Base-by-base conservation (phyloP, 2,113 vertebrate species). In the Pelecanus crispus region DNA sequence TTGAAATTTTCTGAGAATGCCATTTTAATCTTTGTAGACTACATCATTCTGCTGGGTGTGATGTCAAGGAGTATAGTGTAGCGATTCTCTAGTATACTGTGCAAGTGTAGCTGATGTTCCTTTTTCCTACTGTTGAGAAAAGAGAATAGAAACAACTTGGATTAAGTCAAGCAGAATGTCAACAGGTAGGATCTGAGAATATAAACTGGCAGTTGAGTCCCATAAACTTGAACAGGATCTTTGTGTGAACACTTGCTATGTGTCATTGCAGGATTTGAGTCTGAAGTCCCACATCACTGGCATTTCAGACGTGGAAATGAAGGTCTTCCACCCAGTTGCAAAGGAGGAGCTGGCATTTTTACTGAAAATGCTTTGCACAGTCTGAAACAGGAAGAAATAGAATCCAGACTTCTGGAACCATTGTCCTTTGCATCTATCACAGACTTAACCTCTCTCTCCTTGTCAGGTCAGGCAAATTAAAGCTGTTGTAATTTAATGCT, bases 371-470 rank as follows among this genome's bases (percentile, higher is more conserved):
- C 22, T 66, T 81, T 84, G 31, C 14, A 53, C 3, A 0, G 40
- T 85, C 73, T 59, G 59, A 55, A 28, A 47, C 2, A 2, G 44
- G 49, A 81, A 49, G 47, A 50, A 86, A 79, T 26, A 28, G 49
- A 68, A 78, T n/a, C 22, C 34, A 79, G 32, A 17, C 29, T 70
- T 80, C 50, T 59, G 45, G 52, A 71, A 38, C 82, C 19, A n/a
- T 17, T 0, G 0, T 80, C 10, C 22, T 42, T 11, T 40, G 25
- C 22, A 9, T 38, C 32, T 83, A 0, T 70, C 18, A 6, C 14
- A 63, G 52, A 13, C 13, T 66, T 78, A 53, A 55, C 13, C 5
- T 73, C n/a, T 81, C 32, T 67, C 31, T 36, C 7, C 3, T 12
- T 91, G 25, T 58, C 38, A 77, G 29, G 61, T 80, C 9, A 61